These are phyloP conservation scores for Macrochelys suwanniensis DNA, from an alignment of 2,797 vertebrate species.

Conservation along the genomic window DNA sequence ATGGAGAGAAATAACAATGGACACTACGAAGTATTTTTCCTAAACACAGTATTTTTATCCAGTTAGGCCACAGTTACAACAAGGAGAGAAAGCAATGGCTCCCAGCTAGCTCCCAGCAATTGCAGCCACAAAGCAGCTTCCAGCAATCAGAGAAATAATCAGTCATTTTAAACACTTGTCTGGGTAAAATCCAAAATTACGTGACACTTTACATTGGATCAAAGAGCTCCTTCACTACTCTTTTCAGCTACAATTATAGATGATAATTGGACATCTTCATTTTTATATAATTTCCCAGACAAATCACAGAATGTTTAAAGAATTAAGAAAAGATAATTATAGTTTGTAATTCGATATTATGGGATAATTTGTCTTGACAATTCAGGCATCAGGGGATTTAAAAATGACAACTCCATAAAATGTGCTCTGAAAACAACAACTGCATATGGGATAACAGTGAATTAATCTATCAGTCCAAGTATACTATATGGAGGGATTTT, in stretches of 20 bases:
- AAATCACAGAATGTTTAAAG: not conserved
- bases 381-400: not conserved
- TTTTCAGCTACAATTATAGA: not conserved
- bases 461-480: not conserved
- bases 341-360: not conserved
- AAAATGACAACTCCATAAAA: not conserved
- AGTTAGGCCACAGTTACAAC: not conserved
- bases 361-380: not conserved
- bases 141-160: not conserved
- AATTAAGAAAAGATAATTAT: not conserved
- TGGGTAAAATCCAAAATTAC: not conserved
- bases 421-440: not conserved
- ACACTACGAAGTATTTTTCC: not conserved
- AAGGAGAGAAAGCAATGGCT: not conserved
- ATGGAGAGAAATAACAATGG: not conserved
- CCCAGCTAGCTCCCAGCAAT: not conserved
- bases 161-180: not conserved
- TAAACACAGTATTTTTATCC: not conserved
- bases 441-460: not conserved
- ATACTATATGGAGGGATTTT: not conserved
- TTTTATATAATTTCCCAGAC: not conserved
- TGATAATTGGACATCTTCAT: not conserved
- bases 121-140: not conserved
- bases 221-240: not conserved
- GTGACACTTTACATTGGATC: not conserved